Conservation (phyloP, 2,888 invertebrate genomes). For the Blera fallax region DNA sequence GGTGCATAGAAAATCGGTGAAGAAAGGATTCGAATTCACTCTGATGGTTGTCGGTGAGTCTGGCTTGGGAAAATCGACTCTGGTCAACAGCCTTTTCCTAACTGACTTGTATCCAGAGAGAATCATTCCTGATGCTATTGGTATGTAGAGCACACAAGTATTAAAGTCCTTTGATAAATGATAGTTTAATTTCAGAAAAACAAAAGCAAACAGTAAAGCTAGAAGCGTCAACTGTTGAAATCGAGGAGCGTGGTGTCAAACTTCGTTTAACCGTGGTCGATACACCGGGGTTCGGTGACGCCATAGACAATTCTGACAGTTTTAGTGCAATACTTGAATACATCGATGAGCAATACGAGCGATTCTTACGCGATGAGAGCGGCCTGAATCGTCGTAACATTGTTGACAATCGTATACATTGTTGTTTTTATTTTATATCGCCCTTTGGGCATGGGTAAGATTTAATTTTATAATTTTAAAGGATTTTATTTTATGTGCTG, state of each 20-base stretch:
- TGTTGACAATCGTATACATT: slow-evolving; percentile 98
- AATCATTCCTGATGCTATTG: slow-evolving; percentile 92
- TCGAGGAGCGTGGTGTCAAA: slow-evolving; percentile 97
- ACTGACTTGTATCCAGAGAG: slow-evolving; percentile 97
- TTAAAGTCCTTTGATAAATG: not conserved
- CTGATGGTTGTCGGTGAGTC: slow-evolving; percentile 97
- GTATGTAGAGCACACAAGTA: slow-evolving; percentile 82
- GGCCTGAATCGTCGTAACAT: slow-evolving; percentile 98
- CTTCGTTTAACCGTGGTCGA: slow-evolving; percentile 96
- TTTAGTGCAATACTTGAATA: slow-evolving; percentile 96
- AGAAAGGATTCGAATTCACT: slow-evolving; percentile 98
- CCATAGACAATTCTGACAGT: slow-evolving; percentile 96
- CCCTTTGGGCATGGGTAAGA: slow-evolving; percentile 97
- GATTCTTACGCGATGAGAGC: slow-evolving; percentile 95
- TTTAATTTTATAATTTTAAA: not conserved
- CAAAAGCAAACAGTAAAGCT: slow-evolving; percentile 95
- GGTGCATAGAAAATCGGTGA: slow-evolving; percentile 97
- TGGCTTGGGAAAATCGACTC: slow-evolving; percentile 96
- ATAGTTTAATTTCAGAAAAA: slow-evolving; percentile 85
- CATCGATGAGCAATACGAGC: slow-evolving; percentile 98
- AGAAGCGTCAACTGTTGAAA: slow-evolving; percentile 98
- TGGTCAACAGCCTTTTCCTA: slow-evolving; percentile 96
- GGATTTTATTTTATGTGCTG: not conserved
- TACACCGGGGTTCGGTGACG: slow-evolving; percentile 97
- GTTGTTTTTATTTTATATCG: slow-evolving; percentile 98